These are phyloP conservation scores for Hoplodrina ambigua DNA, from an alignment of 2,888 invertebrate genomes.

Conservation along the genomic window DNA sequence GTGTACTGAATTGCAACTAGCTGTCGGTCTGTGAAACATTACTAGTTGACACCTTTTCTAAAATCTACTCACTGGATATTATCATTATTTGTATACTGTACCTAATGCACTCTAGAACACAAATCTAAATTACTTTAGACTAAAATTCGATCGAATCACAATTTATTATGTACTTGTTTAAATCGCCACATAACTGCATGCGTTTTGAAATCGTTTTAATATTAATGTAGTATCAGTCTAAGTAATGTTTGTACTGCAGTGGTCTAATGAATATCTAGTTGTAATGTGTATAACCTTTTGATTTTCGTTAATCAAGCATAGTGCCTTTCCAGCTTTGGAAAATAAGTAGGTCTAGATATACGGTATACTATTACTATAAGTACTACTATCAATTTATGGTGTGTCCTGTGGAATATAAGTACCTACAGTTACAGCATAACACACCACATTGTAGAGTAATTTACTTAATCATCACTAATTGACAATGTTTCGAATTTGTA, in stretches of 20 bases:
- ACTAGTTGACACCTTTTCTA: conserved; percentile 65
- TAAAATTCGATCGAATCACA: conserved; percentile 54
- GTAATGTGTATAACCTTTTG: conserved; percentile 57
- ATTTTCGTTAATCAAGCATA: conserved; percentile 82
- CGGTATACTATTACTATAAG: conserved; percentile 70
- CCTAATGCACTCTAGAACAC: conserved; percentile 71
- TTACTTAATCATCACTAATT: conserved; percentile 64
- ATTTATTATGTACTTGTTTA: conserved; percentile 55
- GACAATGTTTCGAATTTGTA: conserved; percentile 79
- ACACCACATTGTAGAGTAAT: conserved; percentile 62
- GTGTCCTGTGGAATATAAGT: conserved; percentile 65
- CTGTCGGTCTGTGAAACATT: conserved; percentile 69
- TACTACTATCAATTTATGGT: conserved; percentile 62
- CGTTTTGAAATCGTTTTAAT: conserved; percentile 52
- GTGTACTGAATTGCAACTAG: conserved; percentile 73
- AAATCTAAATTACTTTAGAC: conserved; percentile 64
- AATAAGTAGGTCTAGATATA: conserved; percentile 75
- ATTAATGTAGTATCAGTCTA: conserved; percentile 46
- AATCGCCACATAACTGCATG: conserved; percentile 56
- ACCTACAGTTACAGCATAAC: conserved; percentile 59
- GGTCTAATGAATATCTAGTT: conserved; percentile 40
- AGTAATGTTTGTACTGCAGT: conserved; percentile 46
- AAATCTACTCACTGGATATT: conserved; percentile 63
- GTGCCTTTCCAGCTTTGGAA: conserved; percentile 86
- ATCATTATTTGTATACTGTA: conserved; percentile 64